Conservation (phyloP, 2,113 vertebrate species). For the Camarhynchus parvulus region DNA sequence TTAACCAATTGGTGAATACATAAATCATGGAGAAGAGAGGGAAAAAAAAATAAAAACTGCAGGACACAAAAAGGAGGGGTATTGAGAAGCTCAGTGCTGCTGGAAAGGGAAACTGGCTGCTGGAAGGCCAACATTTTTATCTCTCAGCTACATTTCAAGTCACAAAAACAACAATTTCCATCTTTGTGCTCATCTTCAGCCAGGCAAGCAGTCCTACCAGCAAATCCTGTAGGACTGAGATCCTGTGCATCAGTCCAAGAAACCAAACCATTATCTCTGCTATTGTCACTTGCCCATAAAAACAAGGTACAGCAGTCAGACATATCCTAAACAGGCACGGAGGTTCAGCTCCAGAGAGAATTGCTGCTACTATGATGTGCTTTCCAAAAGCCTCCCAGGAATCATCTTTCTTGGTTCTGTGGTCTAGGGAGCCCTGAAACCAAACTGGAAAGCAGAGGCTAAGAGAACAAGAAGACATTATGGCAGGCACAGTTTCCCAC, state of each 20-base stretch:
- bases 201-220: background rate
- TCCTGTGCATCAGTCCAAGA: background rate
- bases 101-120: background rate
- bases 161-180: background rate
- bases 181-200: background rate
- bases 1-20: background rate
- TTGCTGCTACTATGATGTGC: accelerated
- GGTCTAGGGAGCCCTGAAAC: background rate
- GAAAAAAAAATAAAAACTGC: background rate
- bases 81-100: accelerated
- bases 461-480: background rate
- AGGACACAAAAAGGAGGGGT: background rate
- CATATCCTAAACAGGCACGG: accelerated
- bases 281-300: background rate
- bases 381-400: background rate
- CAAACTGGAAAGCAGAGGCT: background rate
- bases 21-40: background rate
- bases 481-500: background rate
- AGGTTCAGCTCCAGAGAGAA: background rate
- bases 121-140: background rate
- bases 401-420: background rate
- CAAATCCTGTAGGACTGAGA: background rate
- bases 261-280: background rate
- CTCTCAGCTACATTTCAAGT: background rate
- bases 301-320: accelerated